Evolutionary conservation across 2,113 vertebrate genomes (phyloP), one percentile per base, ranked within the genome.

Genomic region (Poicephalus meyeri): DNA sequence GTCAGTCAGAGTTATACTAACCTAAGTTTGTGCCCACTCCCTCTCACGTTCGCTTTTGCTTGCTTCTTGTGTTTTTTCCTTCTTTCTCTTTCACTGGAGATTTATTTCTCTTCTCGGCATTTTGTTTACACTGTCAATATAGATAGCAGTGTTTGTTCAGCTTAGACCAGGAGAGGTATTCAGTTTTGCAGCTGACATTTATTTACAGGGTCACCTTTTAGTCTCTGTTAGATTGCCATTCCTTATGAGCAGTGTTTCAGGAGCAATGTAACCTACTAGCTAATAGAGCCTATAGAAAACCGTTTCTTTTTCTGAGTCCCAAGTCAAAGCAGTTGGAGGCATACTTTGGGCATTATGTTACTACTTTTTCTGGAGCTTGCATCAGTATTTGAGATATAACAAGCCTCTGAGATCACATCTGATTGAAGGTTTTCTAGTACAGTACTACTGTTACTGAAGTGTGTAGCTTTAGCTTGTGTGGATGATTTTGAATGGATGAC

Each of bases 101-200:
- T 91, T 81, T 70, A 28, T 77, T 94, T 82, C 4, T 61, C 29
- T 79, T 44, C 68, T 70, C 74, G 35, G 42, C 26, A 24, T 91
- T 95, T 83, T 86, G 55, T 90, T 88, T 88, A 76, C 52, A 26
- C 20, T 87, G 58, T 94, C 66, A 80, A 64, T 91, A 85, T 9
- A 49, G 70, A 85, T 9, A 49, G 70, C 80, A 65, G 37, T 89
- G 58, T 88, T 96, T 89, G 64, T 89, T 96, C 87, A 79, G 77
- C 85, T 89, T 72, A 70, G 72, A 61, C 25, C 25, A 37, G 65
- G 60, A 88, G 37, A 83, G 64, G 39, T 90, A 63, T 68, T 96
- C 6, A 10, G 58, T 95, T 96, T 91, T 95, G 60, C 64, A 90
- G 80, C 64, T 88, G 86, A 83, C 82, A 52, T 88, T 92, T 92